These are phyloP conservation scores for Colistium nudipinnis DNA, from an alignment of 2,113 vertebrate genomes.

Conservation along the genomic window DNA sequence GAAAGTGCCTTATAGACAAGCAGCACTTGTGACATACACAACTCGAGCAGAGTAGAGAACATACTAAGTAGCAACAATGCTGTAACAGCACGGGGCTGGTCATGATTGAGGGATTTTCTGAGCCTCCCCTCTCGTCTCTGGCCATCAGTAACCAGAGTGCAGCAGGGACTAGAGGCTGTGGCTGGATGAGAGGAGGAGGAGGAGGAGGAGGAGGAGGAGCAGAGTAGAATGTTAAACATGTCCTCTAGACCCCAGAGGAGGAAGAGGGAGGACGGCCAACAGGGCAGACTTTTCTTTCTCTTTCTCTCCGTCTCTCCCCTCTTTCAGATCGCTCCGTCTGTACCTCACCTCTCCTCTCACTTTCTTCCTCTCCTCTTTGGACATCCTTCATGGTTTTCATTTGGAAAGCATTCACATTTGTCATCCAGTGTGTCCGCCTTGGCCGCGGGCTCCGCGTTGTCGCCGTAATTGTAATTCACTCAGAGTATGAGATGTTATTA, in stretches of 20 bases:
- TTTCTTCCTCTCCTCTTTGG: slow-evolving; percentile 35
- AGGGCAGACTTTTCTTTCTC: slow-evolving; percentile 56
- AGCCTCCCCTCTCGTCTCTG: slow-evolving; percentile 58
- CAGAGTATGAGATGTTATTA: slow-evolving; percentile 37
- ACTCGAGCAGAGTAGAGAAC: not conserved
- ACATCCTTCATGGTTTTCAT: slow-evolving; percentile 9
- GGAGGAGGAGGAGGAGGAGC: slow-evolving; percentile 70
- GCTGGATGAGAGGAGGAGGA: slow-evolving; percentile 72
- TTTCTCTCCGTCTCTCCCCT: slow-evolving; percentile 30
- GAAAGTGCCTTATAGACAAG: no score
- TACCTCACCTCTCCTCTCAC: not conserved
- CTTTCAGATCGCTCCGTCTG: slow-evolving; percentile 9
- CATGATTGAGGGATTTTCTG: slow-evolving; percentile 67
- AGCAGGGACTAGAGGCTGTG: slow-evolving; percentile 72
- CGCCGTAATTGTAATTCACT: slow-evolving; percentile 43
- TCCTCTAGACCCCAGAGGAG: slow-evolving; percentile 77
- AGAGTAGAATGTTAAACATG: slow-evolving; percentile 82
- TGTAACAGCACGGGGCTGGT: slow-evolving; percentile 35
- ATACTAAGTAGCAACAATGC: slow-evolving; percentile 37
- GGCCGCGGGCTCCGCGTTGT: slow-evolving; percentile 19
- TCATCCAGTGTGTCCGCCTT: not conserved
- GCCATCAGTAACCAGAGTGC: slow-evolving; percentile 72
- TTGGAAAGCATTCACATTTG: slow-evolving; percentile 15
- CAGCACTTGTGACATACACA: no score
- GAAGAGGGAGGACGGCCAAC: slow-evolving; percentile 72